phyloP scores from a whole-genome alignment of 1,140 invertebrate species.

The Oedothorax gibbosus region DNA sequence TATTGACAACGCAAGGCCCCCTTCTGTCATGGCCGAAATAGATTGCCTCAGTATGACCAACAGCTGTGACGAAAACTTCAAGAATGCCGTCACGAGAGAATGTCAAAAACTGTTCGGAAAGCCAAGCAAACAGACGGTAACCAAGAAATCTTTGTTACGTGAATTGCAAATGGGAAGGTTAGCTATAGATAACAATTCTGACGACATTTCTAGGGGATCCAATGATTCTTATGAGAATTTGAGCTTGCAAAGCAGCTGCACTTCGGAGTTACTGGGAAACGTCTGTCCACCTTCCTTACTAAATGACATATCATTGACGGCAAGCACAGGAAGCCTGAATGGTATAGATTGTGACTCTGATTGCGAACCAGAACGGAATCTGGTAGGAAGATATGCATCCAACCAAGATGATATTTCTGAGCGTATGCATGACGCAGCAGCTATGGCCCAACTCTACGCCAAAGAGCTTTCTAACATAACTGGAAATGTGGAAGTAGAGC shows the following conservation, averaged over 20 bases:
- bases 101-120: neutral
- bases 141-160: conserved; percentile 27
- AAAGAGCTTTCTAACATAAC: conserved; percentile 62
- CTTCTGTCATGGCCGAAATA: conserved; percentile 75
- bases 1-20: conserved; percentile 81
- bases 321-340: conserved; percentile 77
- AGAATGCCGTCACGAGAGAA: conserved; percentile 1
- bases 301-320: conserved; percentile 68
- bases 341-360: conserved; percentile 78
- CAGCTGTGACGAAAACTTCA: conserved; percentile 63
- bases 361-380: neutral
- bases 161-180: conserved; percentile 45
- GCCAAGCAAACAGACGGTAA: neutral
- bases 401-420: conserved; percentile 53
- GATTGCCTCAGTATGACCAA: conserved; percentile 65
- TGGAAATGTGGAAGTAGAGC: conserved; percentile 64
- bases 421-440: conserved; percentile 63
- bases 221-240: conserved; percentile 71
- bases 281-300: conserved; percentile 81
- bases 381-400: neutral
- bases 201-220: neutral
- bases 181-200: neutral
- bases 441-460: conserved; percentile 64
- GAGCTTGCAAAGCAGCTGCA: conserved; percentile 72
- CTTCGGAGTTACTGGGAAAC: conserved; percentile 77